phyloP scores from a whole-genome alignment of 2,797 vertebrate genomes.

The Pseudopleuronectes americanus region DNA sequence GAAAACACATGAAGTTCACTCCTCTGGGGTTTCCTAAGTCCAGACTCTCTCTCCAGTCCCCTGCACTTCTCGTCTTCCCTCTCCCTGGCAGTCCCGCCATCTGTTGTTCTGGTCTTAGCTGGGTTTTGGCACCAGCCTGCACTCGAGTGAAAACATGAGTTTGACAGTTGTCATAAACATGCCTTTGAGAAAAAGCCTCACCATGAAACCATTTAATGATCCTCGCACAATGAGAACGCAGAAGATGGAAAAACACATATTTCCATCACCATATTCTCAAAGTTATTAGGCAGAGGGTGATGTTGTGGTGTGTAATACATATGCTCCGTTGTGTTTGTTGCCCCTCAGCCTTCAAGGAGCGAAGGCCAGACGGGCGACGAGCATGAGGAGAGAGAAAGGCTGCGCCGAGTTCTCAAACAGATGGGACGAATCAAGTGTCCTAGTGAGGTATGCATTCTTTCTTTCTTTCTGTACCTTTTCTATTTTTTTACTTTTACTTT shows the following conservation, averaged over 20 bases:
- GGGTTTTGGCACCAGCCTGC: constrained; percentile 64
- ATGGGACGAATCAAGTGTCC: constrained; percentile 97
- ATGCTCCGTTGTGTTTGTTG: constrained; percentile 69
- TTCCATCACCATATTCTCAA: constrained; percentile 41
- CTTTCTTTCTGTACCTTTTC: constrained; percentile 37
- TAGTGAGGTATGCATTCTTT: constrained; percentile 87
- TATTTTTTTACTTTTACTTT: constrained; percentile 33
- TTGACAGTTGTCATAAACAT: constrained; percentile 80
- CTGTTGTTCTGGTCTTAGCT: constrained; percentile 74
- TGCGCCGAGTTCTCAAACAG: constrained; percentile 95
- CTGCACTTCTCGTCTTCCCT: constrained; percentile 34
- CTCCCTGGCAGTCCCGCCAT: constrained; percentile 68
- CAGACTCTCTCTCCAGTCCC: constrained; percentile 40
- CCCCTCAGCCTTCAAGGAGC: constrained; percentile 81
- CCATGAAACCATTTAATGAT: constrained; percentile 75
- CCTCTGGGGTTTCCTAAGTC: constrained; percentile 51
- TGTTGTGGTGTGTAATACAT: constrained; percentile 47
- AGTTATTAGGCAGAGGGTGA: constrained; percentile 30
- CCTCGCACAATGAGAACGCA: constrained; percentile 60
- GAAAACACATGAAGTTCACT: constrained; percentile 42
- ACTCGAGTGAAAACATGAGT: constrained; percentile 70
- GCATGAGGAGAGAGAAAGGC: constrained; percentile 92
- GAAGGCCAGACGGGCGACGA: constrained; percentile 87
- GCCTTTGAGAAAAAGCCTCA: constrained; percentile 72
- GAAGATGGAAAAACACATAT: constrained; percentile 76